Evolutionary conservation across 2,797 vertebrate genomes (phyloP), one percentile per base, ranked within the genome.

Genomic region (Galaxias olidus): DNA sequence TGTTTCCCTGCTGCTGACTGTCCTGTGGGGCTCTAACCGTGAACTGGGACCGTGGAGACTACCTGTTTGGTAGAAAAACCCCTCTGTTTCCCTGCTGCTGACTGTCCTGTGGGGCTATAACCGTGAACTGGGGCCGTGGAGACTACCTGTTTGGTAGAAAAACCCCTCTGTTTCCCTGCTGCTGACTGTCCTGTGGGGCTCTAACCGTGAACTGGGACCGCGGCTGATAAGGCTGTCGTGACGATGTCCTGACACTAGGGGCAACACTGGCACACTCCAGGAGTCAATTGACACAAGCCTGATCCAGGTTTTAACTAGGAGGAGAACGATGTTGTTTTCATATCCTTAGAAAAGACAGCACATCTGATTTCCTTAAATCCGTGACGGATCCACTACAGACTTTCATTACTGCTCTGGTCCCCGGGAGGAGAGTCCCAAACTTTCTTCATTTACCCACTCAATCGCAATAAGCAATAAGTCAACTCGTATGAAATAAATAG

Each of bases 361-460:
- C 72, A 75, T 74, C 79, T 46, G 86, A 81, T 82, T 85, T 81
- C 77, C 79, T 78, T 73, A 76, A 75, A 86, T 81, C 83, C 68
- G 60, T 72, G 77, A 77, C 56, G 53, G 69, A 81, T 78, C 60
- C 63, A 75, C 73, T 69, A 64, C 80, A 79, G 74, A 81, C 67
- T 74, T 74, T 74, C 65, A 59, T 69, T 66, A 68, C 63, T 13
- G 17, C 66, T 50, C 48, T 54, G 64, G 46, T 71, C 67, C 69
- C 44, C n/a, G 17, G 11, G 51, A 14, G 51, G 12, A 2, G 51
- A 11, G 17, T 40, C 17, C 12, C 19, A 20, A 4, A 7, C 9
- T 0, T 52, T 14, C 20, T 19, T 52, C 9, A 4, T 43, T 6
- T 43, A 12, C 51, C 51, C 40, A 43, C 40, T 41, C 40, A n/a